Evolutionary conservation across 2,113 vertebrate species (phyloP).

Genomic region (Hiodon tergisus): DNA sequence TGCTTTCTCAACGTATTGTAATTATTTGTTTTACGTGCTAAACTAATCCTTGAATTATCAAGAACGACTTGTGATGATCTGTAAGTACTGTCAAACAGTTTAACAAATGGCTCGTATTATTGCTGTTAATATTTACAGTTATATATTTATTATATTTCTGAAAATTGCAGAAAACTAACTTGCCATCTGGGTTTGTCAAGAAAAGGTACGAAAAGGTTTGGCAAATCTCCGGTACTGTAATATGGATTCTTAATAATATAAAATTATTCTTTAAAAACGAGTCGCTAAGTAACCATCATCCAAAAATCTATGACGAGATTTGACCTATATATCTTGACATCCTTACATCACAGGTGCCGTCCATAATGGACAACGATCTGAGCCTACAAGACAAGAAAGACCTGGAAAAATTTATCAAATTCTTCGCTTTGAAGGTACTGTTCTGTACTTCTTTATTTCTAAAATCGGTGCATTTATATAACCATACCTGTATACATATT

Average conservation of each 20-base stretch:
- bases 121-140: not conserved
- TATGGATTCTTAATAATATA: not conserved
- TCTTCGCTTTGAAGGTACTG: conserved; percentile 94
- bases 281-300: too few species aligned
- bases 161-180: not conserved
- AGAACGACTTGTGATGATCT: conserved; percentile 36
- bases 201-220: not conserved
- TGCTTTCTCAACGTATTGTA: not conserved
- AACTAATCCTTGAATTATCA: conserved; percentile 17
- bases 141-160: not conserved
- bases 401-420: conserved; percentile 98
- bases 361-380: conserved; percentile 93
- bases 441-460: not conserved
- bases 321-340: conserved; percentile 2
- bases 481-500: not conserved
- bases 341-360: conserved; percentile 56
- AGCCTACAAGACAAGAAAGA: conserved; percentile 96
- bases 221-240: not conserved
- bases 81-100: conserved; percentile 34
- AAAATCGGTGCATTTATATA: not conserved
- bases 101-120: not conserved
- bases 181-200: not conserved
- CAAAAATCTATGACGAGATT: not conserved
- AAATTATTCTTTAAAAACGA: not conserved
- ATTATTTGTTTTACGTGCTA: not conserved